These are phyloP conservation scores for Carassius gibelio DNA, from an alignment of 2,113 vertebrate species.

Conservation along the genomic window DNA sequence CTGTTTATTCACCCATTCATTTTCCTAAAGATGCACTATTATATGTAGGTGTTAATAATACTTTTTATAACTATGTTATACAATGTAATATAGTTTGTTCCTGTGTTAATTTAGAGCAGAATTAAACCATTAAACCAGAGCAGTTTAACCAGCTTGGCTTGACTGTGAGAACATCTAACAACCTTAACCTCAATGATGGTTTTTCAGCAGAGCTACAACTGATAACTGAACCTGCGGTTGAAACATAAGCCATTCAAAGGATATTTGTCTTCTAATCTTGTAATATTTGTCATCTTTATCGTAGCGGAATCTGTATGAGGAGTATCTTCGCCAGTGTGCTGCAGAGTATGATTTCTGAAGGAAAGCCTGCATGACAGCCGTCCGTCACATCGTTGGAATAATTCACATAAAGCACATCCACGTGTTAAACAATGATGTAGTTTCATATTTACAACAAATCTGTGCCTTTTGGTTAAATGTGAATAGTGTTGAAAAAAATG, in stretches of 20 bases:
- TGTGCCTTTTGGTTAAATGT: conserved; percentile 55
- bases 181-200: neutral
- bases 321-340: conserved; percentile 78
- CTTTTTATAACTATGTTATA: no score
- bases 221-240: neutral
- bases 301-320: conserved; percentile 76
- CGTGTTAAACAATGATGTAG: neutral
- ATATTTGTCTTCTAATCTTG: conserved; percentile 13
- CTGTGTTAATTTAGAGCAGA: no score
- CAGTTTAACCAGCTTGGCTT: neutral
- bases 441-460: conserved; percentile 3
- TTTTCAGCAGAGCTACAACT: neutral
- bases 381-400: neutral
- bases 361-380: neutral
- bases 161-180: neutral
- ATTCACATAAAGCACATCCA: conserved; percentile 1
- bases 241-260: neutral
- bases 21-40: neutral
- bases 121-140: neutral
- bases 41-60: no score
- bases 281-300: neutral
- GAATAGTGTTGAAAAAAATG: conserved; percentile 33
- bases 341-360: conserved; percentile 76
- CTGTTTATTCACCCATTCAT: neutral
- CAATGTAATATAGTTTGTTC: no score